Evolutionary conservation across 2,113 vertebrate genomes (phyloP).

Genomic region (Cygnus buccinator): DNA sequence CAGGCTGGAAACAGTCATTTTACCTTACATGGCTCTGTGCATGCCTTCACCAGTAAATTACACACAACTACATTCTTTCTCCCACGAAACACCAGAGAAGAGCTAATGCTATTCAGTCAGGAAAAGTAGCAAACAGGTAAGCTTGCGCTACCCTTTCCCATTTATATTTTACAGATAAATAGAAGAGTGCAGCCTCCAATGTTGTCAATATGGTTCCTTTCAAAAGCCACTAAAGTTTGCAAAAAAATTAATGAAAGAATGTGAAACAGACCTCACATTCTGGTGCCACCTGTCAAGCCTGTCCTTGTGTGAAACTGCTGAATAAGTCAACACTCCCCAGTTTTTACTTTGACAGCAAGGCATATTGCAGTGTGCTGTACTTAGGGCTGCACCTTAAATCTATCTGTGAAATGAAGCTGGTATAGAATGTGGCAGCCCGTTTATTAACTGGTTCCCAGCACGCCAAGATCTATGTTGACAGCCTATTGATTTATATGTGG

Average conservation of each 20-base stretch:
- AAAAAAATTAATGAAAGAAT: conserved; percentile 67
- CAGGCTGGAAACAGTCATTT: neutral
- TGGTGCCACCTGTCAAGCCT: conserved; percentile 69
- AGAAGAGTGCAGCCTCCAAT: conserved; percentile 1
- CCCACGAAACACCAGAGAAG: neutral
- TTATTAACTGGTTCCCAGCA: neutral
- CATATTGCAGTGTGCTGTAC: conserved; percentile 45
- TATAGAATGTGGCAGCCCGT: neutral
- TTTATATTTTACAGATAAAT: neutral
- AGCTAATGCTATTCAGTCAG: neutral
- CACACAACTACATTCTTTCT: neutral
- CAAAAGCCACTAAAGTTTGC: conserved; percentile 63
- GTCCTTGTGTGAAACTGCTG: conserved; percentile 69
- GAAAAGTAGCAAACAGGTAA: neutral
- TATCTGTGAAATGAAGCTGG: neutral
- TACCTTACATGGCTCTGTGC: neutral
- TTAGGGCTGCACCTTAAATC: conserved; percentile 38
- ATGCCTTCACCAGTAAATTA: neutral
- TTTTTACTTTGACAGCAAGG: conserved; percentile 57
- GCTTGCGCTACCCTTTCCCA: neutral
- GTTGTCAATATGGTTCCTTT: conserved; percentile 59
- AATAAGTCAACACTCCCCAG: conserved; percentile 57
- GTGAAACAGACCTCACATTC: conserved; percentile 65
- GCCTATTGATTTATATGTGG: neutral
- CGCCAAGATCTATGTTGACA: neutral